Evolutionary conservation across 1,140 invertebrate genomes (phyloP), one percentile per base, ranked within the genome.

Genomic region (Drosophila mayri): DNA sequence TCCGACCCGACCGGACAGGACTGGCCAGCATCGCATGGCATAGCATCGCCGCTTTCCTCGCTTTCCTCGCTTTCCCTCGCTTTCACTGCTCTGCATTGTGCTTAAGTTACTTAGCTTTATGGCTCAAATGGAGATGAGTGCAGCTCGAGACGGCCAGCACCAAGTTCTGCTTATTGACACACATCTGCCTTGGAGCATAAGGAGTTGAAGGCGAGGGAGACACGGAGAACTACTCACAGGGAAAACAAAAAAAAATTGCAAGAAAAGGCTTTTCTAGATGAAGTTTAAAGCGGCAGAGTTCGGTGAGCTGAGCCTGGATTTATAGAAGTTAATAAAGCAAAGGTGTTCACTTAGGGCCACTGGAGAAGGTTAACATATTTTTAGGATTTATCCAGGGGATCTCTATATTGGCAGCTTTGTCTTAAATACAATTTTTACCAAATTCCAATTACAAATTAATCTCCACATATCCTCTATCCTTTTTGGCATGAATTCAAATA

Each of bases 31-130:
- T 18, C 16, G 25, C 46, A 47, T 28, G 0, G 46, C 47, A n/a
- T 50, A 9, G 6, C 47, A 30, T 16, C 12, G 14, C 14, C 20
- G 12, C 10, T 50, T 50, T n/a, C n/a, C n/a, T n/a, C n/a, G n/a
- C n/a, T n/a, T 30, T 18, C 47, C n/a, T 30, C 25, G 70, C 43
- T 71, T 72, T 71, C 18, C 50, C 14, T 38, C 14, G 73, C 74
- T 76, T 76, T 76, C 74, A 68, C 74, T 61, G 47, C 20, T 10
- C 50, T 68, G 74, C 74, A 77, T 77, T 77, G 74, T 68, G 41
- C 74, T 47, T 76, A 67, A 59, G 73, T 76, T 67, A 77, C 74
- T 77, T 68, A 77, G 74, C 57, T 77, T 77, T 77, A 77, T 76
- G 74, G 65, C 55, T 61, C 41, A 55, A 77, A 77, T 61, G 70